Percentiles rank a stretch among this genome's conserved stretches.
Conservation (phyloP, 1,140 invertebrate genomes). For the Eriocheir sinensis region DNA sequence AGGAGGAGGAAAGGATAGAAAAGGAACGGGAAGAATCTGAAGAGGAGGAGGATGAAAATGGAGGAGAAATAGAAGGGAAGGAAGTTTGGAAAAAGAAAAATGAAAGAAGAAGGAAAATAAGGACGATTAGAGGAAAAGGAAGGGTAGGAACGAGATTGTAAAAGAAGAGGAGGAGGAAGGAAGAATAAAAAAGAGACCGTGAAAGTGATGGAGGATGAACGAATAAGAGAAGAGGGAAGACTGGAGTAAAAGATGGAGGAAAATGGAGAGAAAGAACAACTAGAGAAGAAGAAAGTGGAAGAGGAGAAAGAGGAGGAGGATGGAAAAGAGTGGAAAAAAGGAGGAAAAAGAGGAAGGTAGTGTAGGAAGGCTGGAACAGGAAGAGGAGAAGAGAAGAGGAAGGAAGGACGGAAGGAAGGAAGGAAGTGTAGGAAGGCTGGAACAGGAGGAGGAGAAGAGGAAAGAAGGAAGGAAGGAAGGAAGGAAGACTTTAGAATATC, state of each 20-base stretch:
- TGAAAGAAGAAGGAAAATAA: too few species aligned
- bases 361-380: not conserved
- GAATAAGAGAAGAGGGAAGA: too few species aligned
- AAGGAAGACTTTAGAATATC: too few species aligned
- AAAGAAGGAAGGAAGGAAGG: not conserved
- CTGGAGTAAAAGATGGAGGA: not conserved
- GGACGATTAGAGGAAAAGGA: too few species aligned
- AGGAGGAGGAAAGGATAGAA: not conserved
- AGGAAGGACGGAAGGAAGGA: not conserved
- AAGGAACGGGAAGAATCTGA: not conserved
- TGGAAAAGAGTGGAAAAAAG: not conserved
- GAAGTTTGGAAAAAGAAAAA: too few species aligned
- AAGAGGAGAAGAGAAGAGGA: too few species aligned
- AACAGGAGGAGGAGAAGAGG: not conserved
- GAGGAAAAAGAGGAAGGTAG: not conserved
- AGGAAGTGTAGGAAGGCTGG: not conserved
- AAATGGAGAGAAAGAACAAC: not conserved
- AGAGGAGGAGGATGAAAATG: not conserved
- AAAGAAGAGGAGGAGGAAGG: too few species aligned
- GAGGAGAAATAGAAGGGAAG: too few species aligned
- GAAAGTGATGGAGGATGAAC: too few species aligned
- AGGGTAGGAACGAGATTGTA: too few species aligned
- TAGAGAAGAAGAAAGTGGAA: not conserved
- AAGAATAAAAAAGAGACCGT: too few species aligned
- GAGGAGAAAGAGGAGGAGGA: too few species aligned